Conservation (phyloP, 2,888 invertebrate genomes). For the Drosophila koepferae region DNA sequence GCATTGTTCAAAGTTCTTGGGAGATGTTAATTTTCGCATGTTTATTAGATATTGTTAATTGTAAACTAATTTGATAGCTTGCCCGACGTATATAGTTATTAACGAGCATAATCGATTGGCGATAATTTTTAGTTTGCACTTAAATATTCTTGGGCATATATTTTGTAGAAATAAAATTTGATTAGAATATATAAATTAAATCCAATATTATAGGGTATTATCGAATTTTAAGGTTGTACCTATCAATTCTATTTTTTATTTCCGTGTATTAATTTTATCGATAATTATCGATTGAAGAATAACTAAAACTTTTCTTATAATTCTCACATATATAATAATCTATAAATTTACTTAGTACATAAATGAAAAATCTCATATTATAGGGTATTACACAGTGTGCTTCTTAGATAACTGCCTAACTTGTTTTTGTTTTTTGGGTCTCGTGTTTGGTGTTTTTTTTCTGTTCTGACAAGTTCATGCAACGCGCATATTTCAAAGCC, state of each 20-base stretch:
- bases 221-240: too few relatives aligned
- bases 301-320: too few relatives aligned
- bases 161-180: not conserved
- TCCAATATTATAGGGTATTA: too few relatives aligned
- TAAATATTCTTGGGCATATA: not conserved
- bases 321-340: not conserved
- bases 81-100: too few relatives aligned
- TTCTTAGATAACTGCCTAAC: not conserved
- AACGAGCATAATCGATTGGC: not conserved
- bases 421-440: slow-evolving; percentile 22
- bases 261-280: not conserved
- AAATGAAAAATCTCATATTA: not conserved
- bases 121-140: not conserved
- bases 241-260: too few relatives aligned
- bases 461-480: slow-evolving; percentile 60
- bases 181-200: too few relatives aligned
- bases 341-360: not conserved
- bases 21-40: not conserved
- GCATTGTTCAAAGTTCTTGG: too few relatives aligned
- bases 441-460: slow-evolving; percentile 20
- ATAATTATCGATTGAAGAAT: not conserved
- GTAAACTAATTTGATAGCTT: not conserved
- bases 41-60: too few relatives aligned
- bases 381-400: not conserved
- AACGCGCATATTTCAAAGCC: slow-evolving; percentile 1